These are phyloP conservation scores for Drosophila prolongata DNA, from an alignment of 2,888 invertebrate genomes.

Conservation along the genomic window DNA sequence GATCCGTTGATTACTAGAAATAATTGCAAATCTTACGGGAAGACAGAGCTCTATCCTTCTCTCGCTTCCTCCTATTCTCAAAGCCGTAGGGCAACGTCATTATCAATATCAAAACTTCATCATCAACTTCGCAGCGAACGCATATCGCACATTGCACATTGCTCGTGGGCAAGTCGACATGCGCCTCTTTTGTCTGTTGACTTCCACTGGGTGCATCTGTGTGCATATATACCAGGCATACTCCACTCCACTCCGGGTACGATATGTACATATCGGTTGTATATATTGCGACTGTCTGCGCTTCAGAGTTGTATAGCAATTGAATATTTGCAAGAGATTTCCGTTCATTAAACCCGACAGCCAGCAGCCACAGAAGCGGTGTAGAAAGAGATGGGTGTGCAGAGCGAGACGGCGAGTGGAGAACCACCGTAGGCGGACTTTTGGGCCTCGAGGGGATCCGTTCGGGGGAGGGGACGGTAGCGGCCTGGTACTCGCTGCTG, in stretches of 20 bases:
- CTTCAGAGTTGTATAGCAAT: slow-evolving; percentile 73
- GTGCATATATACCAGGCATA: slow-evolving; percentile 13
- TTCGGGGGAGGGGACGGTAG: not conserved
- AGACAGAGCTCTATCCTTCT: not conserved
- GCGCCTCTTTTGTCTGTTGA: slow-evolving; percentile 77
- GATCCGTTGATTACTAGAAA: slow-evolving; percentile 67
- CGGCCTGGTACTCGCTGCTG: slow-evolving; percentile 12
- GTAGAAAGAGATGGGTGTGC: slow-evolving; percentile 16
- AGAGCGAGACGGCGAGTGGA: slow-evolving; percentile 40
- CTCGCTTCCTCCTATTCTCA: slow-evolving; percentile 40
- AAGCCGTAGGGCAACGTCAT: slow-evolving; percentile 65
- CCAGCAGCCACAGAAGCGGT: slow-evolving; percentile 42
- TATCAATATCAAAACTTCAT: slow-evolving; percentile 58
- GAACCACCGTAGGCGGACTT: slow-evolving; percentile 72
- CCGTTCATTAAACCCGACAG: slow-evolving; percentile 83
- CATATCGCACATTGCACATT: slow-evolving; percentile 52
- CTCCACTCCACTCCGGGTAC: slow-evolving; percentile 15
- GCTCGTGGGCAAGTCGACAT: slow-evolving; percentile 58
- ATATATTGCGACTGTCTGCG: slow-evolving; percentile 62
- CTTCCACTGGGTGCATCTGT: slow-evolving; percentile 50
- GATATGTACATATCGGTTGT: slow-evolving; percentile 34
- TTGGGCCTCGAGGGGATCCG: slow-evolving; percentile 41
- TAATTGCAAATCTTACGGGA: slow-evolving; percentile 51
- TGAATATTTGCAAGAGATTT: slow-evolving; percentile 81
- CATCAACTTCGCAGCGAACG: slow-evolving; percentile 42